Base-by-base conservation (phyloP, 2,888 invertebrate species). In the Macrophya alboannulata region DNA sequence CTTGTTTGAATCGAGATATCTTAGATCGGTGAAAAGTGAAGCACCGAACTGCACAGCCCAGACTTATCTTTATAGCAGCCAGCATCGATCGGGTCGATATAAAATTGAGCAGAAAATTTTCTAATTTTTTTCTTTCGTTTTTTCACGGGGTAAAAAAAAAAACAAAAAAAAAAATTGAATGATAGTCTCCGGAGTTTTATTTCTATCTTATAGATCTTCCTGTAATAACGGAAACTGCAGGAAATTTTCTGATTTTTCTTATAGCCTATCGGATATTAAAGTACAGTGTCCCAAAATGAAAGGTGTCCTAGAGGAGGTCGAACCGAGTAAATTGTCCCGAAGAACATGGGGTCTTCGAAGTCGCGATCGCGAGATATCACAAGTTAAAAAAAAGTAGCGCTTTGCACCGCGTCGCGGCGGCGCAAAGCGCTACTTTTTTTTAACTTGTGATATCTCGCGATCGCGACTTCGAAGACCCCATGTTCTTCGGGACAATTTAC, bases 11-110 rank as follows among this genome's bases (percentile, higher is more conserved):
- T 77, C 55, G 48, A 25, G 55, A 25, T 5, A 77, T 77, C 55
- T 77, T 51, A 12, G 51, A 55, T 77, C 51, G 8, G 51, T 77
- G 77, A 77, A 55, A 77, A 55, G 17, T 77, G 77, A 77, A 77
- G 77, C 17, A 25, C 43, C 77, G 77, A 77, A 55, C 37, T 62
- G 79, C 40, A 59, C 79, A 37, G 62, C 59, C 43, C 4, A 43
- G 62, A 55, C 40, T 59, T 43, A 48, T 62, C 17, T 79, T n/a
- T 79, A 55, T n/a, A 51, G 40, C 40, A 40, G 59, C 21, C 15
- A 3, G 31, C 51, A 37, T 77, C 55, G 55, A 77, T 77, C n/a
- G 79, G 10, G 9, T 43, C 62, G 40, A 40, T 59, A 40, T 59
- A 40, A 40, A 79, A 79, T 37, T 21, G 40, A 59, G 45, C 51